Evolutionary conservation across 2,797 vertebrate species (phyloP).

Genomic region (Pristis pectinata): DNA sequence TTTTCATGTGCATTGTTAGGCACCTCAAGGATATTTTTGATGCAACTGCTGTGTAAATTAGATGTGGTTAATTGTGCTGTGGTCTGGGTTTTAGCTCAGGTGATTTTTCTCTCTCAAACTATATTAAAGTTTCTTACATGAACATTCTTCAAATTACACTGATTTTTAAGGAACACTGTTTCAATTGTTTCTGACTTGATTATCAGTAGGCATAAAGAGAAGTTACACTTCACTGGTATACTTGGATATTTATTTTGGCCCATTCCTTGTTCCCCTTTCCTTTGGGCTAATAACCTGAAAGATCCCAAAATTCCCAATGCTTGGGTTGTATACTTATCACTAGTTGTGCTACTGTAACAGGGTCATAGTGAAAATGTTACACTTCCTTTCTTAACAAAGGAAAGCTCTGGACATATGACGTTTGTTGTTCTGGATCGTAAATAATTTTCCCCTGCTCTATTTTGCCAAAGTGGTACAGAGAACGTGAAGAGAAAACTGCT

Average conservation of each 20-base stretch:
- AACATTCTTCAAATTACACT: not conserved
- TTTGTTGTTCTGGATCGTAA: not conserved
- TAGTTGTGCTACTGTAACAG: not conserved
- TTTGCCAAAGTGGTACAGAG: not conserved
- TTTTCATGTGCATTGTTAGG: not conserved
- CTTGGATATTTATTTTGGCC: not conserved
- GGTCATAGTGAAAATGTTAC: not conserved
- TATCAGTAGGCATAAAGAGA: not conserved
- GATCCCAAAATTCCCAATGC: not conserved
- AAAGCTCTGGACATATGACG: not conserved
- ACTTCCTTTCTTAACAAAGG: not conserved
- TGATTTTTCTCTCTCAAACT: not conserved
- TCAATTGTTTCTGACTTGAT: not conserved
- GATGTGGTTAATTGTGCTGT: not conserved
- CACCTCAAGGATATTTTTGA: not conserved
- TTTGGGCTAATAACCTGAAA: not conserved
- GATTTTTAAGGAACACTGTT: not conserved
- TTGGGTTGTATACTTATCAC: not conserved
- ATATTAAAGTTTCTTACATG: not conserved
- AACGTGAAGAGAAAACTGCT: not conserved
- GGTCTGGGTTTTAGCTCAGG: not conserved
- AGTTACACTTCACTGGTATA: not conserved
- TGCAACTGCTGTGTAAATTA: not conserved
- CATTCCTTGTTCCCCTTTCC: not conserved
- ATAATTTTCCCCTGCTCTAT: not conserved